These are phyloP conservation scores for Periparus ater DNA, from an alignment of 2,797 vertebrate species.

Conservation along the genomic window DNA sequence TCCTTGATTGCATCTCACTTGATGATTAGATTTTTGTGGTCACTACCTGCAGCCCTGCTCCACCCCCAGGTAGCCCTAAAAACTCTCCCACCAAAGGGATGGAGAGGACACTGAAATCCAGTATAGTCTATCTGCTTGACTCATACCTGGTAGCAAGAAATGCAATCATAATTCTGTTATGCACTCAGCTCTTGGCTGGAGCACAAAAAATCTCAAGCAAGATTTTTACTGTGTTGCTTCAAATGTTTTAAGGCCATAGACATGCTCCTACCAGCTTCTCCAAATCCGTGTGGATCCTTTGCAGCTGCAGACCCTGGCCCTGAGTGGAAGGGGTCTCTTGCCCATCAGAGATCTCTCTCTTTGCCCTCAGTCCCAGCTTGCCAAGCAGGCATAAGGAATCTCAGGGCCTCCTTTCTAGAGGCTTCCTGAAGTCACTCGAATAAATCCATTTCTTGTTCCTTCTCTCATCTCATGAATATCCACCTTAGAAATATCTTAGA, in stretches of 20 bases:
- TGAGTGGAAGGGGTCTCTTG: neutral
- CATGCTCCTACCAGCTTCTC: neutral
- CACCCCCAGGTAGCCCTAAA: neutral
- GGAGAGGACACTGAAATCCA: neutral
- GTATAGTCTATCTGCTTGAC: neutral
- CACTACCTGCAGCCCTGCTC: neutral
- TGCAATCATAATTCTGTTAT: rapidly evolving
- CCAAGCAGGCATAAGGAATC: neutral
- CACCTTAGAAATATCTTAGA: neutral
- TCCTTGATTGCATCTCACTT: neutral
- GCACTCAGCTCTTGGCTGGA: neutral
- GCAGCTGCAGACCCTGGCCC: neutral
- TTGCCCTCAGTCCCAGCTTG: neutral
- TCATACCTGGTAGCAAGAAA: neutral
- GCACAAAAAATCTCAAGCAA: neutral
- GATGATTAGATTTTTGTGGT: neutral
- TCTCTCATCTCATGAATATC: neutral
- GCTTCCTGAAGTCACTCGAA: neutral
- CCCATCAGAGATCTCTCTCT: neutral
- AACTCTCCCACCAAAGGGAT: neutral
- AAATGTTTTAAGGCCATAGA: neutral
- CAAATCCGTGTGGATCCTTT: neutral
- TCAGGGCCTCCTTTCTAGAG: conserved; percentile 1
- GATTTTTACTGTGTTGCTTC: neutral
- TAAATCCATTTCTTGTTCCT: neutral